phyloP scores from a whole-genome alignment of 2,888 invertebrate species.

The Altica lythri region DNA sequence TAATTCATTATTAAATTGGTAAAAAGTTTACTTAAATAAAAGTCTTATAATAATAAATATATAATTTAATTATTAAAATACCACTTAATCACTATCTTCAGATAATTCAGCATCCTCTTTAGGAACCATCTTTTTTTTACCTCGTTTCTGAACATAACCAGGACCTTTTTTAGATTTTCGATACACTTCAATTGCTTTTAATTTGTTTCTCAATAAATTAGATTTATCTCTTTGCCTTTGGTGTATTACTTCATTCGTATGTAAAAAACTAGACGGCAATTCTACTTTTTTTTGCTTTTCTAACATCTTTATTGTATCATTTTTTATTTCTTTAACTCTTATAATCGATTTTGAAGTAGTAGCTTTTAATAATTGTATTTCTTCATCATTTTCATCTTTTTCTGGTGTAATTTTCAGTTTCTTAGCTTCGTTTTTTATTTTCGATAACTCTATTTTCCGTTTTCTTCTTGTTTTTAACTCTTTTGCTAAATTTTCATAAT shows the following conservation, averaged over 20 bases:
- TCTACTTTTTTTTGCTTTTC: slow-evolving; percentile 36
- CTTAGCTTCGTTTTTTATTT: slow-evolving; percentile 18
- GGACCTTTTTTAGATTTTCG: slow-evolving; percentile 68
- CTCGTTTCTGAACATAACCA: slow-evolving; percentile 60
- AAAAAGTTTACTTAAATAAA: too few species aligned
- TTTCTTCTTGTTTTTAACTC: slow-evolving; percentile 32
- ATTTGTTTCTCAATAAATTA: slow-evolving; percentile 68
- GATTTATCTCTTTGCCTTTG: slow-evolving; percentile 72
- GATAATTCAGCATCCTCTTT: slow-evolving; percentile 70
- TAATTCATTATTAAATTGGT: too few species aligned
- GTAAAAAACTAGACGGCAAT: slow-evolving; percentile 33
- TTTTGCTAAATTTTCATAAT: slow-evolving; percentile 29
- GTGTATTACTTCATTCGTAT: slow-evolving; percentile 68
- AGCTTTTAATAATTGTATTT: slow-evolving; percentile 44
- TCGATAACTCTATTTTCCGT: slow-evolving; percentile 26
- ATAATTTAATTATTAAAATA: too few species aligned
- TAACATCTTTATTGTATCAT: slow-evolving; percentile 40
- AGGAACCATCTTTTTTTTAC: slow-evolving; percentile 56
- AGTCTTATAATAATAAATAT: too few species aligned
- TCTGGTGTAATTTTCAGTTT: slow-evolving; percentile 33
- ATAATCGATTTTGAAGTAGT: slow-evolving; percentile 44
- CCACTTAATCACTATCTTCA: slow-evolving; percentile 57
- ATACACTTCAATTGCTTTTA: slow-evolving; percentile 76
- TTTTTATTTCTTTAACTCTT: slow-evolving; percentile 47
- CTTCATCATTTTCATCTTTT: slow-evolving; percentile 44